Base-by-base conservation (phyloP, 2,888 invertebrate species). In the Agrochola lota region DNA sequence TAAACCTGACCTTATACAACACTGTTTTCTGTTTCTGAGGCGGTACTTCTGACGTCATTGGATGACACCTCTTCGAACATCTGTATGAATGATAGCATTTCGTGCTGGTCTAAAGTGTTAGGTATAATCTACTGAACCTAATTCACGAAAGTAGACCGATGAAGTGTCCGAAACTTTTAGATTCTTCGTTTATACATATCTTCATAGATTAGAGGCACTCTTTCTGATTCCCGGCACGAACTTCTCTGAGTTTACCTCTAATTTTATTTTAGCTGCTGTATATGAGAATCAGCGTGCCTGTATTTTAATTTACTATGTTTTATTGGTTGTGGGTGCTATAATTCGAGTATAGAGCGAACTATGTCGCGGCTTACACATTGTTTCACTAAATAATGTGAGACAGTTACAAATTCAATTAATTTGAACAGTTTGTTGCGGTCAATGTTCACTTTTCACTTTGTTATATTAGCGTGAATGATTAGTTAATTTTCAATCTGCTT, bases 341-440 rank as follows among this genome's bases (percentile, higher is more conserved):
- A 30, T 30, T 30, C 30, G 30, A 30, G 1, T 30, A 1, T 30
- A 30, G 1, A 30, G 30, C 74, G 57, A 89, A 90, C 86, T 87
- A 88, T 90, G 82, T 80, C 23, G 23, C 52, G 52, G 83, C 85
- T 71, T 80, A 82, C 84, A 87, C 84, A 89, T 88, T 83, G 88
- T 90, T 90, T 78, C 66, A 77, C 77, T 75, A 81, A 86, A 88
- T 86, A 86, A 84, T 88, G 83, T 85, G 83, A 80, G 64, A 71
- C 35, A 70, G 78, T 83, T 80, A 84, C 84, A 82, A 81, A 87
- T 87, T 84, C 80, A 85, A 91, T 90, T 89, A 89, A 91, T 89
- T 87, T 83, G 72, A 67, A 86, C 88, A 88, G 86, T 91, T 90
- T n/a, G 46, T 9, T 81, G 87, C 66, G 72, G 76, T 78, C 78